Conservation (phyloP, 2,888 invertebrate species). For the Zaprionus bogoriensis region DNA sequence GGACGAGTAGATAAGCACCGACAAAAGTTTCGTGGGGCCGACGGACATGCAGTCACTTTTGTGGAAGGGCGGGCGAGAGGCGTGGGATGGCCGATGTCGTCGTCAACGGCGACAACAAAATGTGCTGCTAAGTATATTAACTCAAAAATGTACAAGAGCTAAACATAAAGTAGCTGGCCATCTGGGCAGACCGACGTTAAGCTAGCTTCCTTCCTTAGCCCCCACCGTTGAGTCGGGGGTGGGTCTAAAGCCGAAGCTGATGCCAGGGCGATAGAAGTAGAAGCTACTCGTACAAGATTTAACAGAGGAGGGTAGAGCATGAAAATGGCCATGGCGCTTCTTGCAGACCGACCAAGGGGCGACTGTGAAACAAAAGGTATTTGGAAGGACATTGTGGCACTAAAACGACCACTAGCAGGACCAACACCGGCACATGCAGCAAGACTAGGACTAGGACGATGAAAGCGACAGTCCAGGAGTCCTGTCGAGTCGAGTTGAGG, state of each 20-base stretch:
- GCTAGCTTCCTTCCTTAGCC: no score
- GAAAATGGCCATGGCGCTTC: slow-evolving; percentile 53
- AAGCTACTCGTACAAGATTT: slow-evolving; percentile 20
- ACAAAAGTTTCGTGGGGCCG: slow-evolving; percentile 26
- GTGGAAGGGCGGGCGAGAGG: slow-evolving; percentile 1
- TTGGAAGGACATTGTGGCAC: slow-evolving; percentile 51
- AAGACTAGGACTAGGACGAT: slow-evolving; percentile 9
- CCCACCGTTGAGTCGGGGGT: slow-evolving; percentile 4
- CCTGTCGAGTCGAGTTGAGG: not conserved
- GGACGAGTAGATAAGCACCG: slow-evolving; percentile 51
- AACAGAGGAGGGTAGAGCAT: slow-evolving; percentile 53
- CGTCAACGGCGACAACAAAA: slow-evolving; percentile 58
- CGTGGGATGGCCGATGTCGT: slow-evolving; percentile 21
- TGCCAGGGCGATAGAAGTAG: not conserved
- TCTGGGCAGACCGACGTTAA: slow-evolving; percentile 23
- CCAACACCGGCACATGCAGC: no score
- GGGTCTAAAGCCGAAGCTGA: slow-evolving; percentile 1
- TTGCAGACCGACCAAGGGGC: not conserved
- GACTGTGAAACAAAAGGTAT: slow-evolving; percentile 49
- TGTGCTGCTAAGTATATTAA: slow-evolving; percentile 72
- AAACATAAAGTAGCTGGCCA: slow-evolving; percentile 55
- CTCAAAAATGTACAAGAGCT: slow-evolving; percentile 70
- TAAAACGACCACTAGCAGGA: slow-evolving; percentile 30
- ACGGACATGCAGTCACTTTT: not conserved
- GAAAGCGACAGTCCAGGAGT: slow-evolving; percentile 24